Conservation (phyloP, 2,888 invertebrate genomes). For the Luperina nickerlii region DNA sequence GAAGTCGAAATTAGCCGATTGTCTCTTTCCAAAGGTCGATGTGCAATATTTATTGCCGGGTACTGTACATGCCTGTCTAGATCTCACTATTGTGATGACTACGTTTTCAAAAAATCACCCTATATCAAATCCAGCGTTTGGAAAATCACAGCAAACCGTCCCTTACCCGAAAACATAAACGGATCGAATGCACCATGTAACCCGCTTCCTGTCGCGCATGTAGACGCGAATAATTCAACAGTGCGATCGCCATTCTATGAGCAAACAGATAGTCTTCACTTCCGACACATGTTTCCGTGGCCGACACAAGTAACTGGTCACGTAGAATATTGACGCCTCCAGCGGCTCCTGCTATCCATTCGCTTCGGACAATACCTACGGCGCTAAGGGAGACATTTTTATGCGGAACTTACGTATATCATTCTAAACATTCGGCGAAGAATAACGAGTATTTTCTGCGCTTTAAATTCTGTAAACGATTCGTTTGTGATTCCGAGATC, state of each 20-base stretch:
- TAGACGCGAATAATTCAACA: conserved; percentile 85
- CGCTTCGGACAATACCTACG: conserved; percentile 82
- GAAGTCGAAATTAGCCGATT: too few species aligned
- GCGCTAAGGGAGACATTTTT: conserved; percentile 79
- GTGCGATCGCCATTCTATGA: conserved; percentile 85
- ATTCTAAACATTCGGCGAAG: conserved; percentile 66
- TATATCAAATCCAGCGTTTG: not conserved
- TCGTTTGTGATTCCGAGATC: conserved; percentile 52
- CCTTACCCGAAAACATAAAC: conserved; percentile 48
- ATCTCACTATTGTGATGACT: not conserved
- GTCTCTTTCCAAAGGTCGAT: too few species aligned
- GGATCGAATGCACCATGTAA: conserved; percentile 67
- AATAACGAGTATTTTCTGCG: conserved; percentile 63
- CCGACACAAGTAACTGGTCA: conserved; percentile 87
- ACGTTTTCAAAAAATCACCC: too few species aligned
- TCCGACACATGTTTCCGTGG: conserved; percentile 89
- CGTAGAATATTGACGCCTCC: conserved; percentile 90
- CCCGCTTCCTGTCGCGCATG: conserved; percentile 69
- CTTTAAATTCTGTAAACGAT: conserved; percentile 60
- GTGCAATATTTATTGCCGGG: too few species aligned
- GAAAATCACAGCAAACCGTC: conserved; percentile 2
- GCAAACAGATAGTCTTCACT: conserved; percentile 89
- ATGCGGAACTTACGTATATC: conserved; percentile 73
- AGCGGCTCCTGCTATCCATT: conserved; percentile 78
- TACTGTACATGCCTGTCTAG: not conserved